A percentile compares a stretch with the other conserved stretches of the same genome.
phyloP scores from a whole-genome alignment of 1,140 invertebrate genomes.

The Sitobion miscanthi region DNA sequence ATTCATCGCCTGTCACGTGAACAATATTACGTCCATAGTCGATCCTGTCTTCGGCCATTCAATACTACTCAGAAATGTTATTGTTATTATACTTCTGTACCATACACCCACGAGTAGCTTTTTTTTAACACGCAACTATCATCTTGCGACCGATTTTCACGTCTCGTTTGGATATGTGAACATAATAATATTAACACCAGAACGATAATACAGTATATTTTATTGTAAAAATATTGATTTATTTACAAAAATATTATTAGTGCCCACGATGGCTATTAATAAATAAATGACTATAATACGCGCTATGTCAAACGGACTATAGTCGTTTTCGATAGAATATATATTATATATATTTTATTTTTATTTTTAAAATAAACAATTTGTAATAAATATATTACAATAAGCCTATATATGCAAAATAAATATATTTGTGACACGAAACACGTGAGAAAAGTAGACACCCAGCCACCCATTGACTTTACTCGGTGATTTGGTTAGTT shows the following conservation, averaged over 20 bases:
- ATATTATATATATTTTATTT: too few species aligned
- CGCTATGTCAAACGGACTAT: background rate
- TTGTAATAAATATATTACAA: too few species aligned
- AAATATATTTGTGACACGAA: too few species aligned
- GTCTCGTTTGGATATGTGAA: background rate
- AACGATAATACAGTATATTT: background rate
- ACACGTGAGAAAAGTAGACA: too few species aligned
- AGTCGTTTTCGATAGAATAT: background rate
- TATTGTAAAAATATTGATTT: background rate
- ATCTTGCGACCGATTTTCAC: background rate
- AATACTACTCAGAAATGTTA: background rate
- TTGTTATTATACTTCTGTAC: background rate
- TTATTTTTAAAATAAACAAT: too few species aligned
- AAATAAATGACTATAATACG: background rate
- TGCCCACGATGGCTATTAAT: background rate
- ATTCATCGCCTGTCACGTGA: background rate
- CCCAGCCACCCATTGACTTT: too few species aligned
- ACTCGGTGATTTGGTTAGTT: too few species aligned
- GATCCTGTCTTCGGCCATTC: background rate
- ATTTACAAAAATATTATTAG: background rate
- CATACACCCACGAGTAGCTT: background rate
- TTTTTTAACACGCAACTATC: background rate
- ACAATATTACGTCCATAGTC: background rate
- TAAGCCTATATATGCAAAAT: too few species aligned
- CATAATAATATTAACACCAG: background rate